Evolutionary conservation across 2,797 vertebrate species (phyloP).

Genomic region (Danio aesculapii): DNA sequence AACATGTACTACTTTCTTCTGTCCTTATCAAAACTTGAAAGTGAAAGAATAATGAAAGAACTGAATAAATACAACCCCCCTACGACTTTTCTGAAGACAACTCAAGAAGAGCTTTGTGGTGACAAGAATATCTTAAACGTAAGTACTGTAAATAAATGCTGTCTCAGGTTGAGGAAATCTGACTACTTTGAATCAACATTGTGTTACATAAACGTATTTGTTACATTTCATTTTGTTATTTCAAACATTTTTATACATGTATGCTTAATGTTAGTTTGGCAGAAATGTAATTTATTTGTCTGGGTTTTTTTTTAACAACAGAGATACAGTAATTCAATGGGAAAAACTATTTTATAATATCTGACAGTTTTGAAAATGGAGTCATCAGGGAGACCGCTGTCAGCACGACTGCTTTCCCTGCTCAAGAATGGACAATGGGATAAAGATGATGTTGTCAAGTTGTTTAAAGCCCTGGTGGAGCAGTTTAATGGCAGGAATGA

Average conservation of each 20-base stretch:
- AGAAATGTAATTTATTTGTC: background rate
- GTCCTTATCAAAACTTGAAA: background rate
- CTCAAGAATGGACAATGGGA: conserved; percentile 62
- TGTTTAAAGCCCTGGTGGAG: conserved; percentile 64
- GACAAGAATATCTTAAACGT: background rate
- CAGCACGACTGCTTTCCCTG: conserved; percentile 55
- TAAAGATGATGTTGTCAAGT: background rate
- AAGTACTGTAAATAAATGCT: background rate
- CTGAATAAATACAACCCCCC: background rate
- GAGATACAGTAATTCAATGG: too few relatives aligned
- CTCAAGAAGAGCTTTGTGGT: background rate
- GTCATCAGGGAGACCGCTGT: background rate
- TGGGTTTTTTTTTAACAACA: background rate
- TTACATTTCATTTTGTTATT: too few relatives aligned
- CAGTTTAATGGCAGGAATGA: background rate
- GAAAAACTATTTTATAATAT: background rate
- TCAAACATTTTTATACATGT: background rate
- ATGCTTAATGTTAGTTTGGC: background rate
- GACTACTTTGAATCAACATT: background rate
- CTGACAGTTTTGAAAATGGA: conserved; percentile 30
- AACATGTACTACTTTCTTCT: background rate
- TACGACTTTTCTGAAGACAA: background rate
- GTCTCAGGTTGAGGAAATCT: background rate
- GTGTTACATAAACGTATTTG: background rate
- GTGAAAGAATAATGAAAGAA: background rate